phyloP scores from a whole-genome alignment of 2,797 vertebrate species.

The Neostethus bicornis region DNA sequence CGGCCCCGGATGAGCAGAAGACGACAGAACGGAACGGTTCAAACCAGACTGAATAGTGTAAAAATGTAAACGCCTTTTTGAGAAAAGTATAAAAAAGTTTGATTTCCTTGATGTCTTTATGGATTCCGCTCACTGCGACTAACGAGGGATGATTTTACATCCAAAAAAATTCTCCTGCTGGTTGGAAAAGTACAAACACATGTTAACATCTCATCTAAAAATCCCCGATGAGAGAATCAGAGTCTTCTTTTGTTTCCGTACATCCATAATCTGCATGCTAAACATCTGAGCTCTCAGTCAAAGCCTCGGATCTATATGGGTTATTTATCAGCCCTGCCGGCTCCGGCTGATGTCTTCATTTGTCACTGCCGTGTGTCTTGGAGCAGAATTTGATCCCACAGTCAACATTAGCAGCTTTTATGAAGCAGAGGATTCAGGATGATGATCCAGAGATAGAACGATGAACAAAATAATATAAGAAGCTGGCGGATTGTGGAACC shows the following conservation, averaged over 20 bases:
- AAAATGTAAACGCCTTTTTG: too few relatives aligned
- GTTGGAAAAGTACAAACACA: conserved; percentile 13
- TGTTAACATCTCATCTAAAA: conserved; percentile 22
- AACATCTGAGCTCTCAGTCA: conserved; percentile 17
- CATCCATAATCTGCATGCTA: conserved; percentile 25
- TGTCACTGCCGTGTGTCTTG: conserved; percentile 50
- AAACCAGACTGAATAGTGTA: too few relatives aligned
- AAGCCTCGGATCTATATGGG: conserved; percentile 26
- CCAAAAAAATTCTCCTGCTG: conserved; percentile 9
- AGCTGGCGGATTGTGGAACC: conserved; percentile 38
- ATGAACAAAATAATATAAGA: conserved; percentile 53
- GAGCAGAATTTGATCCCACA: conserved; percentile 57
- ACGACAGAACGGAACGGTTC: too few relatives aligned
- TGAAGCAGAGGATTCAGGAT: conserved; percentile 58
- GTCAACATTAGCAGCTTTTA: conserved; percentile 70
- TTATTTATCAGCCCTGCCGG: conserved; percentile 37
- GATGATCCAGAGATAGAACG: conserved; percentile 52
- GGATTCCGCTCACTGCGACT: too few relatives aligned
- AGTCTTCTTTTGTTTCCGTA: conserved; percentile 13
- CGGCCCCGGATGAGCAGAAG: too few relatives aligned
- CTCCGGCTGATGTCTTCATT: conserved; percentile 48
- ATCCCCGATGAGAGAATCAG: conserved; percentile 15
- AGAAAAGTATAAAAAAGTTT: too few relatives aligned
- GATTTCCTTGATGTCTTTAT: too few relatives aligned
- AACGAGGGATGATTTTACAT: too few relatives aligned